Evolutionary conservation across 2,888 invertebrate genomes (phyloP).

Genomic region (Pandemis cinnamomeana): DNA sequence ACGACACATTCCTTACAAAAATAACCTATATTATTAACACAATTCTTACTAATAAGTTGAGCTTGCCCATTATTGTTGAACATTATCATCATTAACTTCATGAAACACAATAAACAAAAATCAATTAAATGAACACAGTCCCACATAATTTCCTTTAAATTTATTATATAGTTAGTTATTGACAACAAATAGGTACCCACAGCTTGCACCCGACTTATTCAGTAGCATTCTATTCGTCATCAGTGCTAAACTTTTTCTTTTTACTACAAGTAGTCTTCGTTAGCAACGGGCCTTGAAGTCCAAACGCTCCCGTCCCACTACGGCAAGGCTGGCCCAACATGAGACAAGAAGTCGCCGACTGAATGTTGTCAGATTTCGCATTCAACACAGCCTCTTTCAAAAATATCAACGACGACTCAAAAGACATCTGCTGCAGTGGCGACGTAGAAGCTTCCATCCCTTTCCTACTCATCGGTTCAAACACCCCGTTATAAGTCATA

Average conservation of each 20-base stretch:
- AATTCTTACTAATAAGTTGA: no score
- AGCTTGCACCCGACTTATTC: neutral
- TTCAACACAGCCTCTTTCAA: constrained; percentile 89
- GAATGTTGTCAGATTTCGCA: constrained; percentile 90
- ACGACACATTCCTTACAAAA: neutral
- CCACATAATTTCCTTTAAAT: no score
- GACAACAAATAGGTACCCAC: neutral
- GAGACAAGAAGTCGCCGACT: constrained; percentile 93
- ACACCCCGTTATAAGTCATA: constrained; percentile 97
- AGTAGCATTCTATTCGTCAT: neutral
- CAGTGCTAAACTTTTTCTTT: constrained; percentile 20
- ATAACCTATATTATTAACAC: neutral
- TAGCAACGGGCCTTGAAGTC: constrained; percentile 55
- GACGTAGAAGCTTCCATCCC: constrained; percentile 97
- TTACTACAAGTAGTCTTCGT: neutral
- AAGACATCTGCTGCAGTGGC: constrained; percentile 98
- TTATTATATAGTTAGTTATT: no score
- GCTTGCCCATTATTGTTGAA: no score
- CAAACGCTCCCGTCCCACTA: constrained; percentile 93
- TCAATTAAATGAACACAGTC: neutral
- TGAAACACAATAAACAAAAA: neutral
- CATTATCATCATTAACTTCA: neutral
- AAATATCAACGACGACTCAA: constrained; percentile 96
- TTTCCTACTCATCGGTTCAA: constrained; percentile 94
- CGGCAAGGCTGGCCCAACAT: constrained; percentile 93